Evolutionary conservation across 1,140 invertebrate species (phyloP).

Genomic region (Pollicipes pollicipes): DNA sequence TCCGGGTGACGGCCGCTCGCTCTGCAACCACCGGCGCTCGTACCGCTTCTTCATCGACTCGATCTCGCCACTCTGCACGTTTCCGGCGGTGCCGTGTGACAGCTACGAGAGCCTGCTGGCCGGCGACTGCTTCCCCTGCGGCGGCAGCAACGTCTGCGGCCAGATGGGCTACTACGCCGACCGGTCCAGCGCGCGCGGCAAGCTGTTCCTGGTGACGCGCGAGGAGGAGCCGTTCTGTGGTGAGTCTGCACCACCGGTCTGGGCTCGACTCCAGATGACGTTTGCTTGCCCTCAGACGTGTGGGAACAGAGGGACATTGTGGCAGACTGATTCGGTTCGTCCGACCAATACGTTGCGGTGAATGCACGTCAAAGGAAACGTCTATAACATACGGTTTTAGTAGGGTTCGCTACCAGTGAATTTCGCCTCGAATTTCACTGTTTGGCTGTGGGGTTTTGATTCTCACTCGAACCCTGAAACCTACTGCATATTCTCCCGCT

Average conservation of each 20-base stretch:
- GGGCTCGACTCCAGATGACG: background rate
- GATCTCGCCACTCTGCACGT: slow-evolving; percentile 68
- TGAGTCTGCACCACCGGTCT: slow-evolving; percentile 20
- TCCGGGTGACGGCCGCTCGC: slow-evolving; percentile 48
- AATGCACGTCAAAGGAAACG: too few species aligned
- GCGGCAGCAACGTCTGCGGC: slow-evolving; percentile 42
- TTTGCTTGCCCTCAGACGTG: too few species aligned
- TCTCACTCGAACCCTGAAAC: too few species aligned
- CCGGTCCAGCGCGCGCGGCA: slow-evolving; percentile 50
- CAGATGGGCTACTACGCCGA: slow-evolving; percentile 91
- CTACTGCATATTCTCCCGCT: too few species aligned
- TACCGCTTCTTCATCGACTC: slow-evolving; percentile 89
- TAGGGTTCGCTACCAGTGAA: too few species aligned
- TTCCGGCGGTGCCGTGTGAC: slow-evolving; percentile 69
- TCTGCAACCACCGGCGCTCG: slow-evolving; percentile 78
- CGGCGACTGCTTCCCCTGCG: slow-evolving; percentile 52
- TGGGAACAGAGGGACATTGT: too few species aligned
- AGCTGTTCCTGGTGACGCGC: slow-evolving; percentile 61
- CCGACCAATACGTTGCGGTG: too few species aligned
- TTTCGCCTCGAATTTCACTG: too few species aligned
- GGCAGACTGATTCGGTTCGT: too few species aligned
- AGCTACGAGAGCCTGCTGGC: slow-evolving; percentile 65
- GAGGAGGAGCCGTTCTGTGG: slow-evolving; percentile 84
- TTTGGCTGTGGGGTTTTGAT: too few species aligned
- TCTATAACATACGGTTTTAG: too few species aligned